Evolutionary conservation across 2,888 invertebrate genomes (phyloP), one percentile per base, ranked within the genome.

Genomic region (Andrena camellia): DNA sequence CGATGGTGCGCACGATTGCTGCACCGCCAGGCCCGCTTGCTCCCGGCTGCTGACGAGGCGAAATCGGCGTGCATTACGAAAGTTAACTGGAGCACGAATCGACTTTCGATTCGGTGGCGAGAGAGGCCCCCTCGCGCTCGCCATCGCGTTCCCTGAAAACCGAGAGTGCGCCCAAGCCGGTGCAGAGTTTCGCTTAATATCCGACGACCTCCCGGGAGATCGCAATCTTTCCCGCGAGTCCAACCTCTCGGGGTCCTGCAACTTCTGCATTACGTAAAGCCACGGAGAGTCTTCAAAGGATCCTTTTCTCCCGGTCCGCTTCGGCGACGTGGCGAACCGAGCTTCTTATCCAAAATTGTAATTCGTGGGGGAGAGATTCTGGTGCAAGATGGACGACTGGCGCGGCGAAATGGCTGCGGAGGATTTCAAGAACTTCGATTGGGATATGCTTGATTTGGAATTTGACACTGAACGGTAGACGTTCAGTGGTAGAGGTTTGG

Each of bases 41-140:
- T n/a, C 29, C 76, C 54, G 57, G 17, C 54, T 17, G 87, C 80
- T 78, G 80, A 84, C 87, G 67, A 75, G 63, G 86, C 85, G 78
- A 85, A 88, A 88, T 88, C 85, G 85, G 71, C 67, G 86, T 75
- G 81, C 83, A 85, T 90, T 88, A 84, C 85, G 89, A 90, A 88
- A 90, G 87, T 87, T 86, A 89, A 90, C 89, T 90, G 86, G 89
- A 89, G 89, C 90, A 89, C 86, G 88, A 84, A 89, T 89, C 79
- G 89, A 90, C 89, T 89, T 89, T 89, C 89, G 89, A 89, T 90
- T 90, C 83, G 86, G 63, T 77, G 86, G 64, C 26, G 63, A 72
- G 63, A 75, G 63, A 60, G 70, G 23, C 35, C 35, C 64, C 42
- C 23, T 7, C 8, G 48, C 13, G 29, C 48, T 29, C 59, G 42